Percentiles rank a stretch among this genome's conserved stretches.
Evolutionary conservation across 2,797 vertebrate genomes (phyloP).

Genomic region (Nothura maculosa): DNA sequence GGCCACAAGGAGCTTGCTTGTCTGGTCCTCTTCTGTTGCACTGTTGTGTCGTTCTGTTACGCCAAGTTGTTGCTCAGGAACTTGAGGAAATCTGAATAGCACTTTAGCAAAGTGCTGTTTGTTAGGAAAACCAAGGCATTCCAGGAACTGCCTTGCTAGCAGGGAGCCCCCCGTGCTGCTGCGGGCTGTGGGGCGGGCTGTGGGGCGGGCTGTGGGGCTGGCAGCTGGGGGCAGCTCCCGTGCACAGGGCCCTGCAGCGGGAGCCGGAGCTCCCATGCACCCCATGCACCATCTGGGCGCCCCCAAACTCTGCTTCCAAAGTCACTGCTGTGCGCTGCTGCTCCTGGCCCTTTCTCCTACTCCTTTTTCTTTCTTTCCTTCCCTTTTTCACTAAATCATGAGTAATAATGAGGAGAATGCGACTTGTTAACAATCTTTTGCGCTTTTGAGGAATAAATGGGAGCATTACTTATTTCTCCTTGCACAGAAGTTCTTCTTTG

Average conservation of each 20-base stretch:
- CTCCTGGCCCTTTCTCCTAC: neutral
- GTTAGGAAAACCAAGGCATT: neutral
- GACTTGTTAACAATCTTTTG: neutral
- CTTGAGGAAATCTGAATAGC: too few relatives aligned
- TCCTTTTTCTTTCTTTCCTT: slow-evolving; percentile 14
- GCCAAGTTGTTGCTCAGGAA: neutral
- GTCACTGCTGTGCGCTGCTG: slow-evolving; percentile 37
- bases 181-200: neutral
- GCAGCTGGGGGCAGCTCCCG: neutral
- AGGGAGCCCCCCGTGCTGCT: neutral
- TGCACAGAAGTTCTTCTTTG: neutral
- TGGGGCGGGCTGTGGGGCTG: neutral
- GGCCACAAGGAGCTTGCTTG: neutral
- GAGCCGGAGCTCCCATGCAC: slow-evolving; percentile 2
- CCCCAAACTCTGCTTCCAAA: slow-evolving; percentile 17
- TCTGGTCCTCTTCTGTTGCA: neutral
- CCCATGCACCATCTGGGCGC: neutral
- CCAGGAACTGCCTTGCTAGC: neutral
- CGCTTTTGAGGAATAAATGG: neutral
- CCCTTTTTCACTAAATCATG: neutral
- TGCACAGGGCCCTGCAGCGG: neutral
- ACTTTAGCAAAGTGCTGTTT: neutral
- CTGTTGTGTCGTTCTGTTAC: neutral
- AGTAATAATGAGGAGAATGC: slow-evolving; percentile 32
- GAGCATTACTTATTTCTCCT: neutral